These are phyloP conservation scores for Eleutherodactylus coqui DNA, from an alignment of 2,797 vertebrate species.

Conservation along the genomic window DNA sequence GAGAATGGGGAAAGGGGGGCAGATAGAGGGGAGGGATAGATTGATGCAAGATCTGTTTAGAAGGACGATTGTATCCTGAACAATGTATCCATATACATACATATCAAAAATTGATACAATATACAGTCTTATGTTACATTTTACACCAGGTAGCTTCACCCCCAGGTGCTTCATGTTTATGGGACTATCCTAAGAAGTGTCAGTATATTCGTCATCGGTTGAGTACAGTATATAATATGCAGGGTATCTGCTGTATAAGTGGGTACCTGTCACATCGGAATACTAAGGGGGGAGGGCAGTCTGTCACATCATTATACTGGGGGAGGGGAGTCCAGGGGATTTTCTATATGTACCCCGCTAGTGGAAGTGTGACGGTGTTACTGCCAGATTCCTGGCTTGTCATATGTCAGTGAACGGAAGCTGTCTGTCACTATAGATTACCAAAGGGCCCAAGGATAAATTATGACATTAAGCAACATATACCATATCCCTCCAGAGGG, in stretches of 20 bases:
- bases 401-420: not conserved
- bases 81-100: not conserved
- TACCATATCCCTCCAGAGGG: not conserved
- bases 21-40: not conserved
- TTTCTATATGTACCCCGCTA: slow-evolving; percentile 27
- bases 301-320: slow-evolving; percentile 41
- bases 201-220: not conserved
- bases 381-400: not conserved
- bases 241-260: not conserved
- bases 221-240: not conserved
- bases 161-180: not conserved
- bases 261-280: slow-evolving; percentile 45
- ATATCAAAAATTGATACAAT: not conserved
- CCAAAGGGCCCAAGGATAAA: not conserved
- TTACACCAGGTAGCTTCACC: not conserved
- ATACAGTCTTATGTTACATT: not conserved
- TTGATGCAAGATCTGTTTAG: not conserved
- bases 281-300: slow-evolving; percentile 16
- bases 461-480: not conserved
- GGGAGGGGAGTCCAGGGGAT: slow-evolving; percentile 5
- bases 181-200: slow-evolving; percentile 4
- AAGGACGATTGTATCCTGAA: not conserved
- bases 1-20: slow-evolving; percentile 40
- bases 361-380: slow-evolving; percentile 29
- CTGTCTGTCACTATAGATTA: not conserved